A percentile compares a stretch with the other conserved stretches of the same genome.
Conservation (phyloP, 1,140 invertebrate genomes). For the Rhizoglyphus robini region DNA sequence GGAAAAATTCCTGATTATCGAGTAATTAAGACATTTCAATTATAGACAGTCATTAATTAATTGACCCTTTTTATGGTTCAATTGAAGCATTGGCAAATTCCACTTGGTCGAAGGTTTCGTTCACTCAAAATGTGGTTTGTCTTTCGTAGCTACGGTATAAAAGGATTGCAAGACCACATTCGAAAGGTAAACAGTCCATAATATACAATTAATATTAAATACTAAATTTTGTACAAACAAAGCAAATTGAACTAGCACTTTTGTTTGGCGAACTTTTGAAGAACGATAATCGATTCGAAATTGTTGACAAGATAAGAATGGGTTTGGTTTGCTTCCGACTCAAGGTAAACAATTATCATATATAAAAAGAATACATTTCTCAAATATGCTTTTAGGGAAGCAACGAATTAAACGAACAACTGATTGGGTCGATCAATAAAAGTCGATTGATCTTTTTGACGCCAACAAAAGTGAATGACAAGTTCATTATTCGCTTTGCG, state of each 20-base stretch:
- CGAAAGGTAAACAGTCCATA: constrained; percentile 40
- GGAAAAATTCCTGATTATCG: constrained; percentile 90
- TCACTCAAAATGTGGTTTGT: constrained; percentile 91
- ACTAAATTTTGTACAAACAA: constrained; percentile 19
- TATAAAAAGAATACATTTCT: not conserved
- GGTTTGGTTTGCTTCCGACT: constrained; percentile 77
- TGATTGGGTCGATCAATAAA: constrained; percentile 58
- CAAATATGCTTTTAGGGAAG: constrained; percentile 42
- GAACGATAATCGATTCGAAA: constrained; percentile 59
- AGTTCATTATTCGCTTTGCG: constrained; percentile 62
- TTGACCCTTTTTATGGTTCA: constrained; percentile 16
- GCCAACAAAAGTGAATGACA: constrained; percentile 48
- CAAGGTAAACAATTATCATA: constrained; percentile 41
- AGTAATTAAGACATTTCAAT: constrained; percentile 29
- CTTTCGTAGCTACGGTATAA: constrained; percentile 60
- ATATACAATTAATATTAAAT: constrained; percentile 9
- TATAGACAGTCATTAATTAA: constrained; percentile 15
- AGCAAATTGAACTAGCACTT: constrained; percentile 56
- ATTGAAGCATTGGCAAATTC: constrained; percentile 82
- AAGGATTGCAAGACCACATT: constrained; percentile 59
- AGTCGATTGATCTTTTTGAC: constrained; percentile 71
- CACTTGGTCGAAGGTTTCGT: constrained; percentile 72
- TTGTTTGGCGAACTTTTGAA: constrained; percentile 55
- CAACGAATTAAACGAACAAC: constrained; percentile 53
- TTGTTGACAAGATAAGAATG: constrained; percentile 53